phyloP scores from a whole-genome alignment of 2,113 vertebrate species.

The Neolamprologus toae region DNA sequence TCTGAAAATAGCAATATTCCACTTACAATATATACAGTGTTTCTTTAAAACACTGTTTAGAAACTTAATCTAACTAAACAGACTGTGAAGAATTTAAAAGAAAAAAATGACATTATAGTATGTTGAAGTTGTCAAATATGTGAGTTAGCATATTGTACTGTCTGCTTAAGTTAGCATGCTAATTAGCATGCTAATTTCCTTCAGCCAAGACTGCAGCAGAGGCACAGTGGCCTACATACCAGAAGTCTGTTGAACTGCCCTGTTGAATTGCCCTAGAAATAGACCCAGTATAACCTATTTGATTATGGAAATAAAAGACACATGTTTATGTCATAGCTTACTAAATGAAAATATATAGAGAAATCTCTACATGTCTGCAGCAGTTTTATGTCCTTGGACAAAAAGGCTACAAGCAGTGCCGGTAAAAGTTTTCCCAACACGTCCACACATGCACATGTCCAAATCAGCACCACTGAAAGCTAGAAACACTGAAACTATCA shows the following conservation, averaged over 20 bases:
- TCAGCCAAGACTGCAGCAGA: neutral
- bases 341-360: neutral
- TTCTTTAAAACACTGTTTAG: neutral
- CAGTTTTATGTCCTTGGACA: neutral
- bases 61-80: neutral
- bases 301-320: neutral
- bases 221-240: conserved; percentile 48
- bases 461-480: neutral
- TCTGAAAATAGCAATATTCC: neutral
- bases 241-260: neutral
- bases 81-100: neutral
- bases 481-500: neutral
- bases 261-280: conserved; percentile 18
- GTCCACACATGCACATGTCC: neutral
- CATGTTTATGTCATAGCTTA: neutral
- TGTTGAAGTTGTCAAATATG: neutral
- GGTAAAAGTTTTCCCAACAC: neutral
- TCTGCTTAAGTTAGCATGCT: neutral
- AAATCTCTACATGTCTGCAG: neutral
- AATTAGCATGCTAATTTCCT: neutral
- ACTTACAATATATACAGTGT: neutral
- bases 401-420: neutral
- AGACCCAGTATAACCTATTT: neutral
- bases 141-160: neutral
- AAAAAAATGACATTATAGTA: neutral